Conservation (phyloP, 2,888 invertebrate genomes). For the Nephrocerus scutellatus region DNA sequence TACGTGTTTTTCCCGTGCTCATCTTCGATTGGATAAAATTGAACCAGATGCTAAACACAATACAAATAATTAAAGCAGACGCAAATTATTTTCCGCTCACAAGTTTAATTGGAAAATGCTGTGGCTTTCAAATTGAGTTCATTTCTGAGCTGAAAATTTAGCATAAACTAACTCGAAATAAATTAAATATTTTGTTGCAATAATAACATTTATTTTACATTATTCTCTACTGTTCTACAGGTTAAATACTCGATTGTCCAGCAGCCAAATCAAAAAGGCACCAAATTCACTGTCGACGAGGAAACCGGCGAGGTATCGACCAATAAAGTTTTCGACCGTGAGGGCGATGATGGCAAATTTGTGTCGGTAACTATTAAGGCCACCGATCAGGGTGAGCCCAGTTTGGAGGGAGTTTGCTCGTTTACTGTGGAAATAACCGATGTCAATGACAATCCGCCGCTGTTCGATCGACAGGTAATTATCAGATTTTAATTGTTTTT, state of each 20-base stretch:
- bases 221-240: constrained; percentile 25
- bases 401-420: constrained; percentile 94
- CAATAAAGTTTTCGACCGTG: constrained; percentile 93
- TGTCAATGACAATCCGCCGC: constrained; percentile 93
- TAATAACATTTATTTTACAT: too few species aligned
- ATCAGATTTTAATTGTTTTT: constrained; percentile 33
- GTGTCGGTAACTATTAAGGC: constrained; percentile 96
- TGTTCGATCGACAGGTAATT: constrained; percentile 86
- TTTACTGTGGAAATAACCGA: constrained; percentile 97
- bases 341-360: constrained; percentile 94
- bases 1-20: too few species aligned
- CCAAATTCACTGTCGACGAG: constrained; percentile 92
- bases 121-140: too few species aligned
- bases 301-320: constrained; percentile 92
- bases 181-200: too few species aligned
- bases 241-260: constrained; percentile 96
- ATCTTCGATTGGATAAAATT: too few species aligned
- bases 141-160: too few species aligned
- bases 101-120: too few species aligned
- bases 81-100: too few species aligned
- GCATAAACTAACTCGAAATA: too few species aligned
- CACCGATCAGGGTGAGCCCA: constrained; percentile 97
- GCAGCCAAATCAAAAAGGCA: constrained; percentile 89
- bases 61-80: too few species aligned
- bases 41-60: too few species aligned